Conservation (phyloP, 64 coral and sea anemone species). For the Stylophora pistillata region DNA sequence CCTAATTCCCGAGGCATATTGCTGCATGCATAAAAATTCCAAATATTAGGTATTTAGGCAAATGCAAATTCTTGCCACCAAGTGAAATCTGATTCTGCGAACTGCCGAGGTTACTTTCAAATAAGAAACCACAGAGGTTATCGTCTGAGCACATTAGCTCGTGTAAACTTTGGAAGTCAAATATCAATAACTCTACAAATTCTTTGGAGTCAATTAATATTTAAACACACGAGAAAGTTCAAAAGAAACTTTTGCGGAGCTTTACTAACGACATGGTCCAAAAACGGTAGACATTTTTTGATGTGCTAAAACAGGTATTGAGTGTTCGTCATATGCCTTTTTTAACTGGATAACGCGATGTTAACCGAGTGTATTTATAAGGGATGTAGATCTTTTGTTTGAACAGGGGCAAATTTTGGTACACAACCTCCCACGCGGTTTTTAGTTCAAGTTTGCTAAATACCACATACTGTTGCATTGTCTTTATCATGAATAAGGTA, state of each 20-base stretch:
- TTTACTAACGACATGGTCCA: neutral
- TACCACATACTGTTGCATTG: conserved; percentile 3
- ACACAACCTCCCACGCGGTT: neutral
- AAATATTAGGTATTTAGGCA: neutral
- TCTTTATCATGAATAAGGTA: neutral
- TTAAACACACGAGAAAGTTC: neutral
- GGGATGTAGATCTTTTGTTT: neutral
- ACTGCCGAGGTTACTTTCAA: neutral
- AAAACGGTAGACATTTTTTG: neutral
- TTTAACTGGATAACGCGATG: too few relatives aligned
- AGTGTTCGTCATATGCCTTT: too few relatives aligned
- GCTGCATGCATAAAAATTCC: too few relatives aligned
- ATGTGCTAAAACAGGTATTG: too few relatives aligned
- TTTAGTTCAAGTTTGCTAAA: neutral
- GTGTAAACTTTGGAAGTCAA: neutral
- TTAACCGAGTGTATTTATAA: too few relatives aligned
- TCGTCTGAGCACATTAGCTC: neutral
- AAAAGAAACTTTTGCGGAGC: neutral
- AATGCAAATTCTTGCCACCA: neutral
- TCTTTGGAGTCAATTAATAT: conserved; percentile 12
- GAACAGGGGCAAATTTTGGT: neutral
- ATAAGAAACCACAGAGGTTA: neutral
- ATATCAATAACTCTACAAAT: neutral
- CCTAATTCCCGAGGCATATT: too few relatives aligned
- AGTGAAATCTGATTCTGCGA: neutral